phyloP scores from a whole-genome alignment of 2,888 invertebrate species.

The Phaedon cochleariae region DNA sequence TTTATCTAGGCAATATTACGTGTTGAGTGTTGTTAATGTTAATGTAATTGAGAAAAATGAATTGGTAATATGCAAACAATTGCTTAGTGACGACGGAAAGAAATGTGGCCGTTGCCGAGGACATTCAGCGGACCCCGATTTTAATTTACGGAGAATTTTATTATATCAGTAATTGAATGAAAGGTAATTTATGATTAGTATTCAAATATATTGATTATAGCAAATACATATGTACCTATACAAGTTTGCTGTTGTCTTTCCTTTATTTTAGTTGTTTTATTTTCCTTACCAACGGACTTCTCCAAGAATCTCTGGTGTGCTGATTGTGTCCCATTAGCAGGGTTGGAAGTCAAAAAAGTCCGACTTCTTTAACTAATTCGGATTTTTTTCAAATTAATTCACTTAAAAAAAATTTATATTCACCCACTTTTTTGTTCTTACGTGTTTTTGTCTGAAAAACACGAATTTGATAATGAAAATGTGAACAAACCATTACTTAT shows the following conservation, averaged over 20 bases:
- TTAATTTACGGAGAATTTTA: constrained; percentile 47
- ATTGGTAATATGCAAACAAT: constrained; percentile 23
- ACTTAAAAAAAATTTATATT: no score
- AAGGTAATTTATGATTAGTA: constrained; percentile 61
- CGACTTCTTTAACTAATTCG: no score
- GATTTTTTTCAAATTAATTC: no score
- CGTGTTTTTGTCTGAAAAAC: no score
- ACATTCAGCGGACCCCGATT: constrained; percentile 38
- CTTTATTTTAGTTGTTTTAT: not conserved
- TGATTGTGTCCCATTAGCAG: no score
- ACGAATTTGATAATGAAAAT: no score
- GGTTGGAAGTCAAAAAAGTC: no score
- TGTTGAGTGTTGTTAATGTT: constrained; percentile 43
- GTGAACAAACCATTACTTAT: no score
- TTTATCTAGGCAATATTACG: constrained; percentile 38
- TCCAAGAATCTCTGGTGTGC: no score
- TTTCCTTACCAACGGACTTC: no score
- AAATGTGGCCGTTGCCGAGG: constrained; percentile 49
- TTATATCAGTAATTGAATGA: constrained; percentile 54
- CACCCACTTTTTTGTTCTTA: no score
- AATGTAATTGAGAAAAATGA: constrained; percentile 35
- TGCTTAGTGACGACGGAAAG: constrained; percentile 16
- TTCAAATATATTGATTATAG: constrained; percentile 58
- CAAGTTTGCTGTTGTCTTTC: not conserved
- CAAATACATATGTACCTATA: constrained; percentile 7